Evolutionary conservation across 2,888 invertebrate species (phyloP), one percentile per base, ranked within the genome.

Genomic region (Cantharis flavilabris): DNA sequence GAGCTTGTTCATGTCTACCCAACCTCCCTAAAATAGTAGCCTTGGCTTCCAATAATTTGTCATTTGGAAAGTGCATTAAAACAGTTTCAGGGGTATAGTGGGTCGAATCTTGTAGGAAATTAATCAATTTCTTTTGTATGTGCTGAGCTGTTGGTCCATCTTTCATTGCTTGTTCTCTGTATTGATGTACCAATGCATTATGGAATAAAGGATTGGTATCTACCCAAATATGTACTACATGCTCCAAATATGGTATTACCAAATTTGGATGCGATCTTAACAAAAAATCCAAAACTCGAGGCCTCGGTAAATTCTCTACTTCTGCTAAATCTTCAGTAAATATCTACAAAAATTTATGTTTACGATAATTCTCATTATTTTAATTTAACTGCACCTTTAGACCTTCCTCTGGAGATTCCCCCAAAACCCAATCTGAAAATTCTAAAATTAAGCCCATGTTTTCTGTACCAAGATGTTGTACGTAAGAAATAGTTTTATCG

Each of bases 201-300:
- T 99, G 99, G 84, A 98, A 96, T 70, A 95, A 86, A 0, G 96
- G 91, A 85, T 94, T 95, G 0, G 91, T 91, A 82, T 99, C 99
- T 79, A 93, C 92, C 97, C 98, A 98, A 3, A 92, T 92, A 80
- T 94, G 92, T 28, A 99, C 96, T 0, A 99, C 93, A 86, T 99
- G 98, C 86, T 99, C 98, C 90, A 99, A 89, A 87, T 99, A 99
- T 0, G 96, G 95, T 84, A 98, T 96, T 0, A 97, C 96, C 26
- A 97, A 90, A 14, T 91, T 87, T 80, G 95, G 94, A 85, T 96
- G 96, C 80, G 93, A 94, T 82, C 94, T 92, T n/a, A 96, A 90
- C 14, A 99, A 89, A 87, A 95, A 98, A 84, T 97, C 96, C 62
- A 98, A 89, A 62, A 99, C 94, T 86, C 94, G 93, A 1, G 97